Evolutionary conservation across 2,113 vertebrate species (phyloP), one percentile per base, ranked within the genome.

Genomic region (Notothenia rossii): DNA sequence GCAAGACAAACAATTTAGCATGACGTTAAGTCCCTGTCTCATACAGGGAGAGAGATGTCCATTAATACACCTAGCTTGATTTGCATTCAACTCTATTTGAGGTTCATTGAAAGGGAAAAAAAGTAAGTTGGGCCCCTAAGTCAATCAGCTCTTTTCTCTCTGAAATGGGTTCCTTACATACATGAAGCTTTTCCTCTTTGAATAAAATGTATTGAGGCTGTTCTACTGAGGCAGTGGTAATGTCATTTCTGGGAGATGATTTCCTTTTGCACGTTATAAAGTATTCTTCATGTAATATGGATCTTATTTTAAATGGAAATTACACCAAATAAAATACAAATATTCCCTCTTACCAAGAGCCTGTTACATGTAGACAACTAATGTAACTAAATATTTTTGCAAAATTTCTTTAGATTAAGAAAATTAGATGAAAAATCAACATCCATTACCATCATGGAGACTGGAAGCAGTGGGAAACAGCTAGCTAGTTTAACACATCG

Each of bases 1-100:
- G 90, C 84, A 94, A 94, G 94, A 93, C 94, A 96, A 94, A 94
- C 91, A 94, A 91, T 96, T 96, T 95, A 94, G 85, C 93, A 85
- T 92, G 91, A 90, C 86, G 89, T 85, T 89, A 86, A 87, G 80
- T 83, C 93, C 88, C 88, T 75, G 72, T 91, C 94, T 96, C 94
- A 95, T 94, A 95, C 94, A 72, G 79, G 60, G 82, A 94, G 93
- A 94, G 95, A 92, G 80, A 77, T 90, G 94, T 94, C 92, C 94
- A 94, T 95, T 96, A 95, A 91, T 94, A 66, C 91, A 85, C 88
- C 93, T 94, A 85, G 65, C 83, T 92, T 92, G 83, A 95, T 94
- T 82, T 93, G 86, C 86, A 95, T 91, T 86, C 75, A 29, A 72
- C 70, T 87, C 55, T 66, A 48, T 74, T 92, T 92, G 94, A 89